Evolutionary conservation across 1,140 invertebrate genomes (phyloP), one percentile per base, ranked within the genome.

Genomic region (Drosophila lacertosa): DNA sequence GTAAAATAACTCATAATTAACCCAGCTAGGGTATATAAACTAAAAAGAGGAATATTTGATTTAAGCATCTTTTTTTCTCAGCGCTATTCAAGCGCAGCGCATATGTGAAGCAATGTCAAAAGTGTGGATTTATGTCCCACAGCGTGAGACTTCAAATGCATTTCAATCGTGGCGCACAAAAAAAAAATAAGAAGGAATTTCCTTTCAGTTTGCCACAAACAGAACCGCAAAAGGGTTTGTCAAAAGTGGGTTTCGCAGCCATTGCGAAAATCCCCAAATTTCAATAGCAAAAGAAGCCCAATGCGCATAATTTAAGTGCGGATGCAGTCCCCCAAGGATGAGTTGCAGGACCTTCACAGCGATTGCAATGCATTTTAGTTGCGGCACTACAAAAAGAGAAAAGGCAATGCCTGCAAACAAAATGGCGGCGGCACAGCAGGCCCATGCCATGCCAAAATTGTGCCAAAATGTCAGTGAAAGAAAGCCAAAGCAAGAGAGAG

Each of bases 321-420:
- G 45, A 33, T n/a, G 44, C 58, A 13, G 11, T 20, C 48, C 26
- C 6, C 15, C 24, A 35, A 20, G 11, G 60, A 53, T 45, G 32
- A 53, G 69, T 44, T 33, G 51, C 37, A 40, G 51, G 74, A 69
- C 50, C 37, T 81, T 53, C 51, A 57, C 32, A 40, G 35, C 55
- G 71, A 65, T 65, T 83, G 80, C 80, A 86, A 80, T 84, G 80
- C 76, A 72, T 83, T 74, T 77, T 63, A 69, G 68, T 84, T 67
- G 63, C 29, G 74, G 62, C 33, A 16, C 16, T 32, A 40, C 32
- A 64, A 35, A 18, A 16, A 55, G 40, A 22, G 22, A 15, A 22
- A 37, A 60, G 37, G 18, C 10, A 45, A 55, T 62, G 32, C 22
- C 48, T 64, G 63, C 68, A 77, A 69, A 67, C 73, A 77, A 86